phyloP scores from a whole-genome alignment of 2,888 invertebrate genomes.

The Lapara coniferarum region DNA sequence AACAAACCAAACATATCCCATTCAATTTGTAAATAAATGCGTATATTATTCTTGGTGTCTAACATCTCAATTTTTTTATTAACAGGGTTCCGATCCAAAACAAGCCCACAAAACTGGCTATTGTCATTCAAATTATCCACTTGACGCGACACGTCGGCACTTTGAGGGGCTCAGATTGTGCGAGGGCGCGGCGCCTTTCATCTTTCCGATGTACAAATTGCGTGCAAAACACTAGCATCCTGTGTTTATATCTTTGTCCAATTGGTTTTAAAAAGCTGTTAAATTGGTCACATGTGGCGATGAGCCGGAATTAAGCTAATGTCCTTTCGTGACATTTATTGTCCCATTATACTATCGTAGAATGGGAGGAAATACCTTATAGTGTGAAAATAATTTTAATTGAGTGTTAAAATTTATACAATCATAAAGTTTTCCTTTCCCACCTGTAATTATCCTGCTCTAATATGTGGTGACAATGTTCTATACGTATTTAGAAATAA shows the following conservation, averaged over 20 bases:
- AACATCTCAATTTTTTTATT: background rate
- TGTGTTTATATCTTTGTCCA: slow-evolving; percentile 18
- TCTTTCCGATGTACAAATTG: slow-evolving; percentile 25
- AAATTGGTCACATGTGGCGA: slow-evolving; percentile 31
- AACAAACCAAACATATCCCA: no score
- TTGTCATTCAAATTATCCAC: slow-evolving; percentile 25
- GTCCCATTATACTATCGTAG: no score
- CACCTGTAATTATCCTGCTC: no score
- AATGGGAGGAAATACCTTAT: no score
- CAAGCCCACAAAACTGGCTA: background rate
- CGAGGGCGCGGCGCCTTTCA: slow-evolving; percentile 28
- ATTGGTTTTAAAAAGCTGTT: slow-evolving; percentile 13
- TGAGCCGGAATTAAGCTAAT: background rate
- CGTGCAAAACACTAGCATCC: slow-evolving; percentile 13
- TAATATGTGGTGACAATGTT: no score
- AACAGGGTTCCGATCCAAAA: background rate
- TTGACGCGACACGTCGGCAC: slow-evolving; percentile 24
- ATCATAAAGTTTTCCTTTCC: no score
- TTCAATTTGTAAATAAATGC: no score
- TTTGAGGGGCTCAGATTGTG: slow-evolving; percentile 4
- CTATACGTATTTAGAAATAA: no score
- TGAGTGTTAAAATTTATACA: no score
- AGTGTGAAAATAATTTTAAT: no score
- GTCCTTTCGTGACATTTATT: background rate
- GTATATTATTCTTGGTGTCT: background rate